phyloP scores from a whole-genome alignment of 2,113 vertebrate genomes.

The Limanda limanda region DNA sequence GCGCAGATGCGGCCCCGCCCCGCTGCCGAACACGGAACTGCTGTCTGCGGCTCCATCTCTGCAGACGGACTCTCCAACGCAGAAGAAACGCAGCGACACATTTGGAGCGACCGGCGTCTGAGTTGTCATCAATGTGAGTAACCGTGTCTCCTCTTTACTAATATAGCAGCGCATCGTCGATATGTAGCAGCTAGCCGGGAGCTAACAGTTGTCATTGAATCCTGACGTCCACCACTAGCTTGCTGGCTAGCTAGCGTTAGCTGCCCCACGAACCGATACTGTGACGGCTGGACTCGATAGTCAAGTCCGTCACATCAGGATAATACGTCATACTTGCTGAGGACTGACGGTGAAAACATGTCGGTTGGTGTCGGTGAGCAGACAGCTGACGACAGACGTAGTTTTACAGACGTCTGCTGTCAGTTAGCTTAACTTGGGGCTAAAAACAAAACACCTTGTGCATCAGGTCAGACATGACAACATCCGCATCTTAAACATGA shows the following conservation, averaged over 20 bases:
- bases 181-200: background rate
- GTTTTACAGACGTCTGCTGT: background rate
- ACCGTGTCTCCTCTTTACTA: background rate
- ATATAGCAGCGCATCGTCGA: background rate
- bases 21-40: constrained; percentile 66
- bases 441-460: constrained; percentile 61
- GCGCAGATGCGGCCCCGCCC: constrained; percentile 30
- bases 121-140: constrained; percentile 65
- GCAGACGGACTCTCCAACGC: constrained; percentile 12
- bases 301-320: background rate
- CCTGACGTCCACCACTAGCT: constrained; percentile 13
- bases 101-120: constrained; percentile 25
- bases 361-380: background rate
- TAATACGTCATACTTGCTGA: background rate
- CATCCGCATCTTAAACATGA: background rate
- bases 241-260: constrained; percentile 34
- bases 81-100: constrained; percentile 20
- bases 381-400: no score
- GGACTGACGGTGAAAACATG: background rate
- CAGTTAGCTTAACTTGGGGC: background rate
- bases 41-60: constrained; percentile 40
- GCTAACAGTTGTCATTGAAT: background rate
- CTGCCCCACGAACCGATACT: constrained; percentile 1
- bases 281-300: background rate
- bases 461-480: background rate